phyloP scores from a whole-genome alignment of 1,140 invertebrate genomes.

The Plectrocnemia conspersa region DNA sequence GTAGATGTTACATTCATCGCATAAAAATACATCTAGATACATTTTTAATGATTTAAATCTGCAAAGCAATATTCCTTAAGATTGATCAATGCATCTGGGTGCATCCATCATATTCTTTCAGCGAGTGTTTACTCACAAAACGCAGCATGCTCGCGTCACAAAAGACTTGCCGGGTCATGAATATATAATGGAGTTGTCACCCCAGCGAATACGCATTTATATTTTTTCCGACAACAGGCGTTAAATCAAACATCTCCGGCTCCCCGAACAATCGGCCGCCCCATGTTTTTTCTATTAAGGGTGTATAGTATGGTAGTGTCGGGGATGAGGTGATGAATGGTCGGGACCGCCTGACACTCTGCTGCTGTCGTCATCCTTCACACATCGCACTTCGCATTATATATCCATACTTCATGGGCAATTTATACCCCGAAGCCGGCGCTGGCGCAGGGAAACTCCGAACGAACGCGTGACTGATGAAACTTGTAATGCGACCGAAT shows the following conservation, averaged over 20 bases:
- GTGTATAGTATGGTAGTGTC: too few species aligned
- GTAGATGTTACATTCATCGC: too few species aligned
- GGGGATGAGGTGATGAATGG: conserved; percentile 27
- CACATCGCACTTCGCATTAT: conserved; percentile 22
- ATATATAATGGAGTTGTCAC: conserved; percentile 19
- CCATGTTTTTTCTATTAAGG: conserved; percentile 34
- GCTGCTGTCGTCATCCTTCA: conserved; percentile 20
- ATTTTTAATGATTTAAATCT: too few species aligned
- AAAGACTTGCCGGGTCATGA: conserved; percentile 17
- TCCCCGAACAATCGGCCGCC: conserved; percentile 25
- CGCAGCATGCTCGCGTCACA: not conserved
- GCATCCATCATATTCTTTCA: too few species aligned
- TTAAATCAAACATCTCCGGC: conserved; percentile 32
- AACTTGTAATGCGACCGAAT: conserved; percentile 2
- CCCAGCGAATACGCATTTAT: conserved; percentile 17
- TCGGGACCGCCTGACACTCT: conserved; percentile 9
- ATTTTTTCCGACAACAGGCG: conserved; percentile 22
- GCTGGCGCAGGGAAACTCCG: not conserved
- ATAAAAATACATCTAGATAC: too few species aligned
- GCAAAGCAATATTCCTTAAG: too few species aligned
- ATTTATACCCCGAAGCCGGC: conserved; percentile 1
- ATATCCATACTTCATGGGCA: conserved; percentile 14
- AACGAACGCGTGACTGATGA: conserved; percentile 15
- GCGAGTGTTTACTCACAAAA: conserved; percentile 24
- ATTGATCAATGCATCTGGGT: too few species aligned